Conservation (phyloP, 2,113 vertebrate species). For the Prochilodus magdalenae region DNA sequence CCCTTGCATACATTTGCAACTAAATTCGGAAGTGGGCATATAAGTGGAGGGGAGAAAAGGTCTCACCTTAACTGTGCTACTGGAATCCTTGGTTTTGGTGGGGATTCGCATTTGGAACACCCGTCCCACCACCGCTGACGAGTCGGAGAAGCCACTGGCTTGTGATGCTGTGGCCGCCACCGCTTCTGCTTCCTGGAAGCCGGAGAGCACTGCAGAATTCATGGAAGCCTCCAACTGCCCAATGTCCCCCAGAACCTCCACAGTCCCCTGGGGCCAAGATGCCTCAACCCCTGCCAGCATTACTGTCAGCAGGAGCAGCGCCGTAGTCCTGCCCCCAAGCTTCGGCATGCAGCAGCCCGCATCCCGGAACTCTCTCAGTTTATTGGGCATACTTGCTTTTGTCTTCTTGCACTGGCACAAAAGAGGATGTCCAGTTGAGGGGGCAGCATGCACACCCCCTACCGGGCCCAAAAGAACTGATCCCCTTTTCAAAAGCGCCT, state of each 20-base stretch:
- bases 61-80: conserved; percentile 85
- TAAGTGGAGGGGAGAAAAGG: background rate
- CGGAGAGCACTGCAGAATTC: conserved; percentile 81
- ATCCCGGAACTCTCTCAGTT: conserved; percentile 50
- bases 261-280: conserved; percentile 47
- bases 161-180: conserved; percentile 9
- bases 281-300: conserved; percentile 68
- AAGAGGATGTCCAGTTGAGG: conserved; percentile 63
- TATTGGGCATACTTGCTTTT: conserved; percentile 72
- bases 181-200: conserved; percentile 76
- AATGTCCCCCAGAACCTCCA: conserved; percentile 78
- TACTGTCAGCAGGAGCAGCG: conserved; percentile 75
- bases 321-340: conserved; percentile 72
- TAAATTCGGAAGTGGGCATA: background rate
- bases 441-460: conserved; percentile 70
- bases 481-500: conserved; percentile 64
- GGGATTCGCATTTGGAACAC: conserved; percentile 87
- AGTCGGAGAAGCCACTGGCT: conserved; percentile 81
- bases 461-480: conserved; percentile 57
- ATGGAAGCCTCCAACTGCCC: conserved; percentile 91
- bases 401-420: conserved; percentile 62
- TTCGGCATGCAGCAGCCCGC: conserved; percentile 56
- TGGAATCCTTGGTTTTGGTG: conserved; percentile 78
- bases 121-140: conserved; percentile 85
- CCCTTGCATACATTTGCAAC: conserved; percentile 35